Percentiles rank a stretch among this genome's conserved stretches.
phyloP scores from a whole-genome alignment of 2,113 vertebrate species.

The Mustela nigripes region DNA sequence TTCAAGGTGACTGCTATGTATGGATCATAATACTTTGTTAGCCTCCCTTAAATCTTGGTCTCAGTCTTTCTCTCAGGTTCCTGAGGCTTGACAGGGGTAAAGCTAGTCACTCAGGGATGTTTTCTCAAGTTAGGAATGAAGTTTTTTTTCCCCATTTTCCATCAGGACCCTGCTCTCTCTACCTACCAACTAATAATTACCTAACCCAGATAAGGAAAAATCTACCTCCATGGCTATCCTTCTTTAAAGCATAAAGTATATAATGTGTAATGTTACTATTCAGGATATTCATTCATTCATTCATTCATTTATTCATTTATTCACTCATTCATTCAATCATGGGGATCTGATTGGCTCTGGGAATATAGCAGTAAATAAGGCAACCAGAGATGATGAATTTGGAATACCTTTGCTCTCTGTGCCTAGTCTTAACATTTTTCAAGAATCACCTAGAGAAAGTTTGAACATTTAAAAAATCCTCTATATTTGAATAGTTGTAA shows the following conservation, averaged over 20 bases:
- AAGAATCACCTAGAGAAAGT: neutral
- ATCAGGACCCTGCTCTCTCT: neutral
- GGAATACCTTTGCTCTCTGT: neutral
- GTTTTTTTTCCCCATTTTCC: neutral
- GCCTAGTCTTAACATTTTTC: neutral
- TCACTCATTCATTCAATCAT: neutral
- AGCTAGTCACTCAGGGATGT: neutral
- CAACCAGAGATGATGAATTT: neutral
- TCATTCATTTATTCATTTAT: neutral
- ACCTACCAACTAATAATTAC: neutral
- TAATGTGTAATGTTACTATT: neutral
- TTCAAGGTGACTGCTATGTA: neutral
- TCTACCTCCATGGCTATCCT: neutral
- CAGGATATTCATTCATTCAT: neutral
- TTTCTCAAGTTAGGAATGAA: neutral
- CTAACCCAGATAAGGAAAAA: neutral
- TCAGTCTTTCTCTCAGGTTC: neutral
- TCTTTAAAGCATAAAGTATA: neutral
- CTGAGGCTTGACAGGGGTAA: neutral
- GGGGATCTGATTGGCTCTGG: neutral
- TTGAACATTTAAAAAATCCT: neutral
- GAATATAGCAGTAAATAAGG: neutral
- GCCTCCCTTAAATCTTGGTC: neutral
- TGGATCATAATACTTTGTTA: neutral
- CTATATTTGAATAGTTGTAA: neutral